These are phyloP conservation scores for Euclidia mi DNA, from an alignment of 2,888 invertebrate species.

Conservation along the genomic window DNA sequence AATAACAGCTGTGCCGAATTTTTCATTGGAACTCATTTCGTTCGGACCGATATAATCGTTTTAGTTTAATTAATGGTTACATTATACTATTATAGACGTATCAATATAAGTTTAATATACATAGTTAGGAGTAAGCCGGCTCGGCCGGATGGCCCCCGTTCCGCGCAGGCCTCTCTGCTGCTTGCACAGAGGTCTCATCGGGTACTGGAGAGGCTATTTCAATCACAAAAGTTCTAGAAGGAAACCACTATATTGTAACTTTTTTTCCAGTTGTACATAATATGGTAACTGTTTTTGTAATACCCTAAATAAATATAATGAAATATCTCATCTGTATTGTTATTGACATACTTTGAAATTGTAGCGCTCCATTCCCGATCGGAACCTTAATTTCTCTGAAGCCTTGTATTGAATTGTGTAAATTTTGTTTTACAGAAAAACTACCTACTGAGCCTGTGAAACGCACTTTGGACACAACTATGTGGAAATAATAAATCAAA, in stretches of 20 bases:
- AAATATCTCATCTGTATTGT: constrained; percentile 88
- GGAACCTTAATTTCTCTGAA: constrained; percentile 86
- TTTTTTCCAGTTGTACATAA: constrained; percentile 90
- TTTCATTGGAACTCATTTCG: constrained; percentile 87
- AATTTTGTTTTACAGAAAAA: constrained; percentile 88
- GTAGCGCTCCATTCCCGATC: constrained; percentile 89
- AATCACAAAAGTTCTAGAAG: constrained; percentile 94
- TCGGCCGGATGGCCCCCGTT: constrained; percentile 90
- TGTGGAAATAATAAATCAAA: constrained; percentile 90
- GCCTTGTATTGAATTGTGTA: constrained; percentile 81
- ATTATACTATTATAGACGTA: constrained; percentile 87
- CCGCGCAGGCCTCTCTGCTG: constrained; percentile 91
- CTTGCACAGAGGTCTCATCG: constrained; percentile 93
- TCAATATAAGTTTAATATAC: constrained; percentile 89
- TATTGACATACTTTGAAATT: constrained; percentile 79
- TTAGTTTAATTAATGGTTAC: constrained; percentile 89
- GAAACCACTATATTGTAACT: constrained; percentile 90
- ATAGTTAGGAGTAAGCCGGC: constrained; percentile 88
- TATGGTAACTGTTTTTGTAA: constrained; percentile 90
- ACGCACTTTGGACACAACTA: constrained; percentile 89
- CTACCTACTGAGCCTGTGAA: constrained; percentile 88
- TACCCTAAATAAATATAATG: constrained; percentile 89
- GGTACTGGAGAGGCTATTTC: constrained; percentile 95
- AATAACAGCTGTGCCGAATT: constrained; percentile 87
- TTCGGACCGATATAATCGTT: constrained; percentile 87